These are phyloP conservation scores for Stramonita haemastoma DNA, from an alignment of 2,888 invertebrate species.

Conservation along the genomic window DNA sequence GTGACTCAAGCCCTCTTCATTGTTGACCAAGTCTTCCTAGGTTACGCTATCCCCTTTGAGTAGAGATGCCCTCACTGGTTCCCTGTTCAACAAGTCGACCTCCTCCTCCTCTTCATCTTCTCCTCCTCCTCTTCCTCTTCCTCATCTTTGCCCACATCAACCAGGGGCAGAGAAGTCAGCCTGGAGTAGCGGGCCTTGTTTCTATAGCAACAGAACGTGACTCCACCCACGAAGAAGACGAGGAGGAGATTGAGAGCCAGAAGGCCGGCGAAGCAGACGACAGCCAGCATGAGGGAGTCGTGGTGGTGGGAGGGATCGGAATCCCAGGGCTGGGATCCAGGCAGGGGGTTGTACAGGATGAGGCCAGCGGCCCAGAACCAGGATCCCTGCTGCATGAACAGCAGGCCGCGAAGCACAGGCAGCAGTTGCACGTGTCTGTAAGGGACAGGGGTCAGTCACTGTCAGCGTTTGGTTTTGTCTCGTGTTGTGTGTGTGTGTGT, in stretches of 20 bases:
- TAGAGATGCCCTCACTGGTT: no score
- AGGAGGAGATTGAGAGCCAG: slow-evolving; percentile 56
- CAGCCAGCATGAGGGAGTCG: slow-evolving; percentile 78
- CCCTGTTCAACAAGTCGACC: no score
- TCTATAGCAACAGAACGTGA: slow-evolving; percentile 56
- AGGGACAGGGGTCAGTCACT: background rate
- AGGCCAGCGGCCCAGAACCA: slow-evolving; percentile 80
- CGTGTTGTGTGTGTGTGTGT: background rate
- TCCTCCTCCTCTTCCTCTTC: no score
- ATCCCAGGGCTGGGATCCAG: slow-evolving; percentile 69
- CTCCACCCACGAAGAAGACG: slow-evolving; percentile 64
- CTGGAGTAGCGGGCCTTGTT: slow-evolving; percentile 27
- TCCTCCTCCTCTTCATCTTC: no score
- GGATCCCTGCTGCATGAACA: slow-evolving; percentile 79
- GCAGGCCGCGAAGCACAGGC: slow-evolving; percentile 75
- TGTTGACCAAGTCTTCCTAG: no score
- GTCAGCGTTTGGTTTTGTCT: no score
- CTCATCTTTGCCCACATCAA: no score
- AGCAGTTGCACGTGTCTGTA: slow-evolving; percentile 60
- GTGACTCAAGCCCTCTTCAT: no score
- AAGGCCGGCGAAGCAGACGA: slow-evolving; percentile 76
- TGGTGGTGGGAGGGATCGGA: slow-evolving; percentile 68
- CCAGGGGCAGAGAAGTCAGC: no score
- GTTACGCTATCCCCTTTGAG: no score
- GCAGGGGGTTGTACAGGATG: slow-evolving; percentile 79